Conservation (phyloP, 1,140 invertebrate genomes). For the Polyergus mexicanus region DNA sequence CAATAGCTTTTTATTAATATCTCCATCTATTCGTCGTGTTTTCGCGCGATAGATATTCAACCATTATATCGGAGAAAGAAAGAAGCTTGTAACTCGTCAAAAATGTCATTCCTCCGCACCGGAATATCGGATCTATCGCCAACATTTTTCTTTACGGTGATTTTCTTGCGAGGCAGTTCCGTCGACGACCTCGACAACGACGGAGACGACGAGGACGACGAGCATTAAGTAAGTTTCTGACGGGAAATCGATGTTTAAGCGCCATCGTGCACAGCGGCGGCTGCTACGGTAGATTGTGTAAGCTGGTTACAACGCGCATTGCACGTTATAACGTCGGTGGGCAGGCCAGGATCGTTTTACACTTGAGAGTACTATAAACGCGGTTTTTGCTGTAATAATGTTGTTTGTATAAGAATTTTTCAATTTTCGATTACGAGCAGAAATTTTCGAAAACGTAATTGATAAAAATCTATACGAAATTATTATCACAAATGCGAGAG, state of each 20-base stretch:
- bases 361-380: constrained; percentile 31
- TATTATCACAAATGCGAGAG: too few species aligned
- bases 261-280: constrained; percentile 76
- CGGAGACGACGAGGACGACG: constrained; percentile 73
- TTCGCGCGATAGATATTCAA: neutral
- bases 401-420: constrained; percentile 34
- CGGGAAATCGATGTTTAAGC: constrained; percentile 81
- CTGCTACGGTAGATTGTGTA: constrained; percentile 71
- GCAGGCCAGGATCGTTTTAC: constrained; percentile 42
- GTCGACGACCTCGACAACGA: constrained; percentile 58
- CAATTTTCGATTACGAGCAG: neutral
- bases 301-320: constrained; percentile 71
- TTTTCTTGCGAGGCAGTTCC: constrained; percentile 64
- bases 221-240: constrained; percentile 80
- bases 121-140: constrained; percentile 41
- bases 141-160: constrained; percentile 65
- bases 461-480: neutral
- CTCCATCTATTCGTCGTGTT: constrained; percentile 9
- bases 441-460: constrained; percentile 2
- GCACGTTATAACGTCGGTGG: constrained; percentile 65
- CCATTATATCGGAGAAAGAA: constrained; percentile 17
- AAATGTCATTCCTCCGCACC: constrained; percentile 1
- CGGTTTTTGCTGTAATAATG: too few species aligned
- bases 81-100: constrained; percentile 11
- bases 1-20: constrained; percentile 24